Conservation (phyloP, 2,888 invertebrate species). For the Euplagia quadripunctaria region DNA sequence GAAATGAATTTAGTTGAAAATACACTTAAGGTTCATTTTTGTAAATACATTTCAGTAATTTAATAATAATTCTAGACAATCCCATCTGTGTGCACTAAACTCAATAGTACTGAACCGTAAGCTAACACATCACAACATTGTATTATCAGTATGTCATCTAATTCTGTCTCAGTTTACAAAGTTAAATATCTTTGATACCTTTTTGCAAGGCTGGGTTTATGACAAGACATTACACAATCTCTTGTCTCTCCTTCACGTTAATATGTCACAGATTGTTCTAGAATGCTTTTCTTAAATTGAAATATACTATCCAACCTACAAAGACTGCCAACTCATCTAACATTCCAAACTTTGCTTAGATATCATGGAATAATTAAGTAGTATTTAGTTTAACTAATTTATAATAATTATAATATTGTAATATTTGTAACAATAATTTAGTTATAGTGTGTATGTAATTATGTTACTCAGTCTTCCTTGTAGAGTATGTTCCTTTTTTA, state of each 20-base stretch:
- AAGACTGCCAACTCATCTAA: slow-evolving; percentile 66
- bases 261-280: slow-evolving; percentile 17
- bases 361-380: slow-evolving; percentile 43
- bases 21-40: slow-evolving; percentile 11
- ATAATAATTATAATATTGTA: slow-evolving; percentile 62
- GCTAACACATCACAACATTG: background rate
- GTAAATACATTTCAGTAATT: slow-evolving; percentile 25
- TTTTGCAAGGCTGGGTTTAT: background rate
- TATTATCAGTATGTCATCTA: too few species aligned
- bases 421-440: slow-evolving; percentile 55
- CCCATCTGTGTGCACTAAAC: slow-evolving; percentile 12
- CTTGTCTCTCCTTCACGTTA: background rate
- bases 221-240: too few species aligned
- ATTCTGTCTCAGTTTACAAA: background rate
- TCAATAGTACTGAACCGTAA: background rate
- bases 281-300: slow-evolving; percentile 26
- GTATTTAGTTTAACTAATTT: slow-evolving; percentile 57
- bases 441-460: slow-evolving; percentile 33
- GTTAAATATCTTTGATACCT: background rate
- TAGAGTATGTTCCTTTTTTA: slow-evolving; percentile 47
- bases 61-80: slow-evolving; percentile 17
- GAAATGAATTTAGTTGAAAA: slow-evolving; percentile 92
- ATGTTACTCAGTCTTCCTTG: slow-evolving; percentile 53
- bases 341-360: slow-evolving; percentile 69
- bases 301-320: slow-evolving; percentile 43